phyloP scores from a whole-genome alignment of 1,140 invertebrate genomes.

The Arctopsyche grandis region DNA sequence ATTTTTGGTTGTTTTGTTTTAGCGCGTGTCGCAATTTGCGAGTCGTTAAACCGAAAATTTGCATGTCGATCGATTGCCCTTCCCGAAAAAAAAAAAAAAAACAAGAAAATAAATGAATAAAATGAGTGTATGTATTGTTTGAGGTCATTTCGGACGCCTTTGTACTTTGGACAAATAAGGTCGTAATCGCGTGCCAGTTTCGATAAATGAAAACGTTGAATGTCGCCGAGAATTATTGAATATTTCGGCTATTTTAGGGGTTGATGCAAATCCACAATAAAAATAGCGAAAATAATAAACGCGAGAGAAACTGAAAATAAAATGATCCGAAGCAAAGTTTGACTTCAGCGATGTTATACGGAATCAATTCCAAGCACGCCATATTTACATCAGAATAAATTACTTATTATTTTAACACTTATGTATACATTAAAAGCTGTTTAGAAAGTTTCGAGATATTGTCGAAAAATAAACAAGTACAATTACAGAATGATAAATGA shows the following conservation, averaged over 20 bases:
- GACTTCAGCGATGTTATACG: not conserved
- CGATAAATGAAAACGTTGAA: conserved; percentile 40
- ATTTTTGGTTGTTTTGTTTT: not conserved
- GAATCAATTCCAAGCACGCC: conserved; percentile 5
- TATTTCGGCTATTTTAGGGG: conserved; percentile 16
- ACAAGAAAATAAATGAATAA: not conserved
- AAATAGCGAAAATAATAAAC: not conserved
- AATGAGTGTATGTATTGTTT: not conserved
- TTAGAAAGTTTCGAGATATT: not conserved
- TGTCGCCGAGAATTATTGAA: conserved; percentile 22
- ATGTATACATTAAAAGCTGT: too few species aligned
- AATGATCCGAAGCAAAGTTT: not conserved
- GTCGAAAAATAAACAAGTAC: not conserved
- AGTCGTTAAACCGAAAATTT: not conserved
- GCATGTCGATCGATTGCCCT: too few species aligned
- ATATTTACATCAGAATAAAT: conserved; percentile 1
- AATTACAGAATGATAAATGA: not conserved
- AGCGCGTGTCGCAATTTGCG: not conserved
- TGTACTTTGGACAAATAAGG: conserved; percentile 7
- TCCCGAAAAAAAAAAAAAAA: not conserved
- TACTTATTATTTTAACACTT: too few species aligned
- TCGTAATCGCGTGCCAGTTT: conserved; percentile 16
- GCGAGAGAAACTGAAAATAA: not conserved
- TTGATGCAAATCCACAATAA: conserved; percentile 1
- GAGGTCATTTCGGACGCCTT: not conserved